Conservation (phyloP, 2,113 vertebrate genomes). For the Gymnobelideus leadbeateri region DNA sequence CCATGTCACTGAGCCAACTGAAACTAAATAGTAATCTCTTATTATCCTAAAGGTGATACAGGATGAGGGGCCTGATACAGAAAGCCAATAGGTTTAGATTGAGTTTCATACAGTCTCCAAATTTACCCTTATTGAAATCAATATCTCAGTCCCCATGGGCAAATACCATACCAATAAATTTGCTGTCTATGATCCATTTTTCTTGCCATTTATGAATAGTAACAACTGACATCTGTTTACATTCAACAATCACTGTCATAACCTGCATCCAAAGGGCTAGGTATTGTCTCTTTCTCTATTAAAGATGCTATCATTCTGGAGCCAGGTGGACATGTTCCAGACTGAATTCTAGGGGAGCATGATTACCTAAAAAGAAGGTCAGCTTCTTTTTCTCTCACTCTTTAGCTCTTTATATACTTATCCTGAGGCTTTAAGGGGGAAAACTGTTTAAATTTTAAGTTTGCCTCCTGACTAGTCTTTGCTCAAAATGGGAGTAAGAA, state of each 20-base stretch:
- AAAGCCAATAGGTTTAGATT: conserved; percentile 10
- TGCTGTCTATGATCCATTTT: background rate
- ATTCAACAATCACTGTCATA: background rate
- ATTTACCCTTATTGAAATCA: background rate
- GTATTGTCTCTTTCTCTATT: background rate
- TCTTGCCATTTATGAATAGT: background rate
- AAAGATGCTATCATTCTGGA: background rate
- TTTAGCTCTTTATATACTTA: background rate
- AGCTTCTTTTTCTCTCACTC: background rate
- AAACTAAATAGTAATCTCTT: background rate
- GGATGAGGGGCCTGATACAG: background rate
- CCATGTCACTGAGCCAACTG: background rate
- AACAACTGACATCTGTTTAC: background rate
- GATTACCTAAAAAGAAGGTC: background rate
- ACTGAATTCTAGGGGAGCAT: background rate
- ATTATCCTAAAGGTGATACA: background rate
- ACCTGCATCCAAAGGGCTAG: background rate
- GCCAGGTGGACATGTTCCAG: background rate
- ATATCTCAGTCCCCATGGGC: background rate
- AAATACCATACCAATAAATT: background rate
- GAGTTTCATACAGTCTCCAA: background rate
- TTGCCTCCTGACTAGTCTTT: background rate
- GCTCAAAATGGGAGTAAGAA: background rate
- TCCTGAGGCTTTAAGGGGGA: background rate
- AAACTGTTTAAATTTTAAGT: background rate